phyloP scores from a whole-genome alignment of 2,113 vertebrate species.

The Etheostoma spectabile region DNA sequence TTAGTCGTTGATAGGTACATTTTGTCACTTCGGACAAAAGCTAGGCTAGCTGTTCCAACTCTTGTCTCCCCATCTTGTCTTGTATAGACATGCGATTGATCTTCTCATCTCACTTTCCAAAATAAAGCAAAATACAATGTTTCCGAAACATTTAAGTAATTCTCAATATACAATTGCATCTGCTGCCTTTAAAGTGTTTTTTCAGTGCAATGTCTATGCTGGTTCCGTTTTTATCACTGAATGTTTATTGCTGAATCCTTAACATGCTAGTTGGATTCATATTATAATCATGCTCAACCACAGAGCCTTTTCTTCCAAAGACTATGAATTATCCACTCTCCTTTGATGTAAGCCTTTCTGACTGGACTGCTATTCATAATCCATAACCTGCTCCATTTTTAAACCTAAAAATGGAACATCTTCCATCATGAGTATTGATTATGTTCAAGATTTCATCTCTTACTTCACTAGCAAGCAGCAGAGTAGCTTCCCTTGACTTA shows the following conservation, averaged over 20 bases:
- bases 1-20: not conserved
- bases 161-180: not conserved
- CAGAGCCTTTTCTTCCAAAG: conserved; percentile 38
- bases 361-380: conserved; percentile 46
- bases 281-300: conserved; percentile 33
- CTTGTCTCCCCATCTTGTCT: not conserved
- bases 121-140: not conserved
- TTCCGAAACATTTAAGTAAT: not conserved
- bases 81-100: not conserved
- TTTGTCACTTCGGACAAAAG: not conserved
- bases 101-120: not conserved
- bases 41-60: not conserved
- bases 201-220: not conserved
- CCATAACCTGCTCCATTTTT: conserved; percentile 40
- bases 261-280: conserved; percentile 42
- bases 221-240: conserved; percentile 22
- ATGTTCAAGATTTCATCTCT: conserved; percentile 46
- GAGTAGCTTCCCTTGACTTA: conserved; percentile 26
- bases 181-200: not conserved
- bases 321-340: conserved; percentile 34
- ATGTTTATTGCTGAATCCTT: conserved; percentile 44
- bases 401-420: not conserved
- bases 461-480: conserved; percentile 8
- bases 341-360: conserved; percentile 42
- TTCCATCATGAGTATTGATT: conserved; percentile 43